Evolutionary conservation across 2,113 vertebrate species (phyloP).

Genomic region (Pterocles gutturalis): DNA sequence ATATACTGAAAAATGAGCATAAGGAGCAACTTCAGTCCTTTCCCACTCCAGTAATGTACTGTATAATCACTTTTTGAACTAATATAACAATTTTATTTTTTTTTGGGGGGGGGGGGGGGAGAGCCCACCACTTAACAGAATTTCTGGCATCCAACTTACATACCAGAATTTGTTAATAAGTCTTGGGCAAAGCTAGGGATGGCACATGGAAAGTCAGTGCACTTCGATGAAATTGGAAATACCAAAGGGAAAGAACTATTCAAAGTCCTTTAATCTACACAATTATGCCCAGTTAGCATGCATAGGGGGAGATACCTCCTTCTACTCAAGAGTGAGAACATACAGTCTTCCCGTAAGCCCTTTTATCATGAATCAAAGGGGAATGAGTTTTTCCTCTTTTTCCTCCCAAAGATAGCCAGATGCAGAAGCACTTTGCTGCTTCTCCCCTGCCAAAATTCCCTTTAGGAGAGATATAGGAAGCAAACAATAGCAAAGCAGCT

Average conservation of each 20-base stretch:
- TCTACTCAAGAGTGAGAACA: not conserved
- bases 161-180: not conserved
- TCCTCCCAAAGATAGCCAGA: not conserved
- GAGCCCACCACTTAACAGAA: not conserved
- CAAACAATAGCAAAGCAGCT: not conserved
- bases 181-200: not conserved
- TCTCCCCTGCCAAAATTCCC: not conserved
- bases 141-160: not conserved
- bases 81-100: not conserved
- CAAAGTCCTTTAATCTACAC: not conserved
- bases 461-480: not conserved
- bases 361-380: not conserved
- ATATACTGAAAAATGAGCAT: not conserved
- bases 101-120: accelerated
- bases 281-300: not conserved
- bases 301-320: not conserved
- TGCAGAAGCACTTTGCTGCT: not conserved
- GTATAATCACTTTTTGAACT: not conserved
- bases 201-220: not conserved
- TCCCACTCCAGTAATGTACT: not conserved
- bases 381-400: not conserved
- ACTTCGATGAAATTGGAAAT: not conserved
- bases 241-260: not conserved
- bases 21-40: not conserved
- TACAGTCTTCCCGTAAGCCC: no score